Percentiles rank a stretch among this genome's conserved stretches.
Evolutionary conservation across 1,140 invertebrate species (phyloP).

Genomic region (Neomicropteryx cornuta): DNA sequence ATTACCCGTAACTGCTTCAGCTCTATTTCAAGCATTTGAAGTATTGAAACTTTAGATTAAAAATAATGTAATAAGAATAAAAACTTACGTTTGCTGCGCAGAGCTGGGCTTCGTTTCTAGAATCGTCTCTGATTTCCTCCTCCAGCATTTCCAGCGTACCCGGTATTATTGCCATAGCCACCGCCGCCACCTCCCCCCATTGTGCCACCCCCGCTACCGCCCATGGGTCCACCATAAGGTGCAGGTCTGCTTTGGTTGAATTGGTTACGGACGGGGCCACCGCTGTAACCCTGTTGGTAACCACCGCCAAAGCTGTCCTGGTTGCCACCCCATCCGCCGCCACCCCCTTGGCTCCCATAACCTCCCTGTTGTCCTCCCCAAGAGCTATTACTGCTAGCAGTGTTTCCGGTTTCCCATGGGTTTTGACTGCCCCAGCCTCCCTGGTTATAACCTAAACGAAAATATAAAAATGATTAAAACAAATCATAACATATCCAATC

Average conservation of each 20-base stretch:
- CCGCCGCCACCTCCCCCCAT: constrained; percentile 21
- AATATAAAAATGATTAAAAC: not conserved
- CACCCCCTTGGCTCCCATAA: constrained; percentile 43
- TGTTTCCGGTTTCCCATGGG: constrained; percentile 37
- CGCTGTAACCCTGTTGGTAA: constrained; percentile 64
- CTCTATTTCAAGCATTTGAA: too few species aligned
- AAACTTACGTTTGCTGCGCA: too few species aligned
- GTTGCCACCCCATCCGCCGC: constrained; percentile 42
- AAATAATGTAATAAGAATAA: too few species aligned
- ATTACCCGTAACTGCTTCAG: too few species aligned
- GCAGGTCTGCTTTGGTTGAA: constrained; percentile 49
- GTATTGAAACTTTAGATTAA: too few species aligned
- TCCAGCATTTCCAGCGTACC: constrained; percentile 11
- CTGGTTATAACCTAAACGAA: constrained; percentile 24
- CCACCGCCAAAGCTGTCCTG: constrained; percentile 59
- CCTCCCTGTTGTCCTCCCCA: constrained; percentile 35
- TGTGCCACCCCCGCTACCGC: constrained; percentile 39
- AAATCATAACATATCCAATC: too few species aligned
- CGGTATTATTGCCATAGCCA: constrained; percentile 20
- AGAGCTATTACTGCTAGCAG: constrained; percentile 29
- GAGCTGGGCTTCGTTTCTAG: too few species aligned
- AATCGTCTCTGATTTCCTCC: constrained; percentile 20
- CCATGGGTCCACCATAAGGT: constrained; percentile 49
- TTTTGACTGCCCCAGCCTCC: constrained; percentile 31
- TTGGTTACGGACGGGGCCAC: constrained; percentile 56